Base-by-base conservation (phyloP, 2,113 vertebrate species). In the Micromys minutus region DNA sequence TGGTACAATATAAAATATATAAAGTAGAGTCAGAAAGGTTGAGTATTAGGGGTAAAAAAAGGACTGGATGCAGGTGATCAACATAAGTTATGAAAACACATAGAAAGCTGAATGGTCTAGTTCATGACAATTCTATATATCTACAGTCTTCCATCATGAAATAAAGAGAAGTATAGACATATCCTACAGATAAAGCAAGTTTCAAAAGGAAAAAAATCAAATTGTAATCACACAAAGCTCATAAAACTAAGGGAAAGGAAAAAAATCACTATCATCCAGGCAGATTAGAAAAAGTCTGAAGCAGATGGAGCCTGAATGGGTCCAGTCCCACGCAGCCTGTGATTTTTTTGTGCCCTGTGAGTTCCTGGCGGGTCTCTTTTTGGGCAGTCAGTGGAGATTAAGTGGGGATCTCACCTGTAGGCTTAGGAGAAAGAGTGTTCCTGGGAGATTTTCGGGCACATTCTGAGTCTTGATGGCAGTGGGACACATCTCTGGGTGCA, bases 191-290 rank as follows among this genome's bases (percentile, higher is more conserved):
- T 50, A 52, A 6, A 84, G 39, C 17, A 34, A 15, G 1, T 52
- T 69, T 50, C 10, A 50, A n/a, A 87, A 9, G 34, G 31, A 69
- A 52, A 52, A n/a, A 16, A 87, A 90, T 87, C 79, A 24, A 59
- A 57, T 7, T 59, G 12, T 36, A 81, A 57, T n/a, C 86, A 19
- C 19, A 93, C 69, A 45, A 67, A 67, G 4, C 29, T 94, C 87
- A 83, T 84, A 74, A 34, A 79, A 31, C 67, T 92, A 47, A 91
- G 63, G 34, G 24, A 42, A 61, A 94, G 76, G 61, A 94, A 75
- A 4, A 92, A 79, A 42, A 1, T 4, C 59, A 1, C 67, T 29
- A 3, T 71, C 65, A 87, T 45, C 47, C 5, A 67, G 19, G 39
- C 24, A 94, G 45, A 15, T 71, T 50, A 71, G 71, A 71, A 80